Conservation (phyloP, 2,113 vertebrate species). For the Tapirus terrestris region DNA sequence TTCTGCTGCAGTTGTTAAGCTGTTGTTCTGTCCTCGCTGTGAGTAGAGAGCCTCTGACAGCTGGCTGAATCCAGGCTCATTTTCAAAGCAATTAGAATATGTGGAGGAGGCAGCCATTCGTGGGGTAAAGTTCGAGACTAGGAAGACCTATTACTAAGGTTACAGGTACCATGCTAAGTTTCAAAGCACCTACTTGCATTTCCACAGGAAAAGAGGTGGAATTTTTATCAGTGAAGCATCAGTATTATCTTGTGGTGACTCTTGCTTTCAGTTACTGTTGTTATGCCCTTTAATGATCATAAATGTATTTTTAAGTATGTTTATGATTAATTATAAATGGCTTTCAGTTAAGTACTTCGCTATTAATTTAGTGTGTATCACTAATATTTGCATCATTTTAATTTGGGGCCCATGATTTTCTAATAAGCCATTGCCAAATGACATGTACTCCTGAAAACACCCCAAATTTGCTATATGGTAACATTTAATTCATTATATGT, state of each 20-base stretch:
- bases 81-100: background rate
- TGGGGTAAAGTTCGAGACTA: background rate
- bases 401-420: background rate
- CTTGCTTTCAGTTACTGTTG: background rate
- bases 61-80: background rate
- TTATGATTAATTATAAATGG: conserved; percentile 1
- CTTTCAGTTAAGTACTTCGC: background rate
- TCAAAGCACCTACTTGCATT: background rate
- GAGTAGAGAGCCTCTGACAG: background rate
- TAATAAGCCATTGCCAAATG: background rate
- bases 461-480: background rate
- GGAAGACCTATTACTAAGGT: background rate
- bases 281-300: conserved; percentile 1
- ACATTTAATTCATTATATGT: background rate
- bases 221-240: background rate
- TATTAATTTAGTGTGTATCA: background rate
- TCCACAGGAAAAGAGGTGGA: background rate
- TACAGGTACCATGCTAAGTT: background rate
- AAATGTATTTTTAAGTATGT: background rate
- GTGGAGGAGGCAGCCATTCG: background rate
- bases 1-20: background rate
- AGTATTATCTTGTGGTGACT: background rate
- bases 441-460: background rate
- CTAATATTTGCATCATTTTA: conserved; percentile 9
- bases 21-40: background rate